phyloP scores from a whole-genome alignment of 53 echinoderm and acorn worm genomes.

The Luidia sarsii region DNA sequence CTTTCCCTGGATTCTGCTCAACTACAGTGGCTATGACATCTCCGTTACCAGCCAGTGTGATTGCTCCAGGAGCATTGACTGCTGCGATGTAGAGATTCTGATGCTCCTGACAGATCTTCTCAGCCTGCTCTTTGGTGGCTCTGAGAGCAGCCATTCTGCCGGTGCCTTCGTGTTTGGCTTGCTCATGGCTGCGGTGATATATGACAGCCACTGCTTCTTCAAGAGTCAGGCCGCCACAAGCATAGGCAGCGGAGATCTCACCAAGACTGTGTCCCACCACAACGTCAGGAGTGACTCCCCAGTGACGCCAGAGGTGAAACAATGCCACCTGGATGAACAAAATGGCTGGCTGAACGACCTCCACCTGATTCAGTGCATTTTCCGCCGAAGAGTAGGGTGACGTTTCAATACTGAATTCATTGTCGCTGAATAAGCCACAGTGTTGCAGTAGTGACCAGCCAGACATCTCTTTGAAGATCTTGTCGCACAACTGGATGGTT shows the following conservation, averaged over 20 bases:
- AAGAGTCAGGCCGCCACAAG: constrained; percentile 87
- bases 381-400: constrained; percentile 21
- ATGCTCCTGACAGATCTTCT: constrained; percentile 71
- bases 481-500: constrained; percentile 72
- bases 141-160: constrained; percentile 94
- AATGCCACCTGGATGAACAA: constrained; percentile 87
- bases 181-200: constrained; percentile 87
- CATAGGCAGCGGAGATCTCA: constrained; percentile 96
- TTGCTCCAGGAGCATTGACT: constrained; percentile 89
- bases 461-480: constrained; percentile 77
- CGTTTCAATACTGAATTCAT: background rate
- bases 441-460: constrained; percentile 85
- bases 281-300: constrained; percentile 86
- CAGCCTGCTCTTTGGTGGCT: constrained; percentile 72
- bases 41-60: constrained; percentile 79
- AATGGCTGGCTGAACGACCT: constrained; percentile 92
- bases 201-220: constrained; percentile 91
- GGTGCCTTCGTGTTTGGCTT: constrained; percentile 87
- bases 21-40: constrained; percentile 77
- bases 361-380: constrained; percentile 46
- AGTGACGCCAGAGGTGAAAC: constrained; percentile 77
- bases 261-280: constrained; percentile 97
- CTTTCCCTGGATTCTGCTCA: constrained; percentile 78
- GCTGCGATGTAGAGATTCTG: constrained; percentile 87
- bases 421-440: constrained; percentile 34